Conservation (phyloP, 2,113 vertebrate species). For the Pangasianodon hypophthalmus region DNA sequence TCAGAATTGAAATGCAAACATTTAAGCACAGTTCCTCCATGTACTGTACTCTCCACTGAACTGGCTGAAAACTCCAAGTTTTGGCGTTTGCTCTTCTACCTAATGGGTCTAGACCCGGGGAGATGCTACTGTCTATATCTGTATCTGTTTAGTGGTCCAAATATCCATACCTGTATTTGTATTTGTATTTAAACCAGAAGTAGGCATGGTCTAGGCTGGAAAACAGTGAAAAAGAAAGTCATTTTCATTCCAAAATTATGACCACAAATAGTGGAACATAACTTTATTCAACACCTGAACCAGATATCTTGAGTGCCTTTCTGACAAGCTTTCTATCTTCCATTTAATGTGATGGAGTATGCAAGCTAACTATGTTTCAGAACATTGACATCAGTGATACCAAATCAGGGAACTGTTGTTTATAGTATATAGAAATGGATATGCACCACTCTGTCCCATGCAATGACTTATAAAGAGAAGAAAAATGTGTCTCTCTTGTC, state of each 20-base stretch:
- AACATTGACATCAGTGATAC: not conserved
- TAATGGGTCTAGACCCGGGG: not conserved
- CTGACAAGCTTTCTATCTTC: not conserved
- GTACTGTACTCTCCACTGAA: not conserved
- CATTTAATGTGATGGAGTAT: not conserved
- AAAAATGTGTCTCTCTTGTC: not conserved
- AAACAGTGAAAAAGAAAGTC: not conserved
- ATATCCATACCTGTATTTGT: not conserved
- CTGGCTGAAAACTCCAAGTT: not conserved
- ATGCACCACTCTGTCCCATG: not conserved
- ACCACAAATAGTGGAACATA: not conserved
- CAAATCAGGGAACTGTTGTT: not conserved
- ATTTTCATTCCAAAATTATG: not conserved
- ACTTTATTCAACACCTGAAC: not conserved
- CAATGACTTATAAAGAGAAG: not conserved
- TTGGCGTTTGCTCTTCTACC: not conserved
- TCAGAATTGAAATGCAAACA: not conserved
- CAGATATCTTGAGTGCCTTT: not conserved
- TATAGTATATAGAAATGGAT: not conserved
- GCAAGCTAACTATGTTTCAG: not conserved
- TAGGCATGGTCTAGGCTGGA: not conserved
- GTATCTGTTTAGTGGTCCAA: not conserved
- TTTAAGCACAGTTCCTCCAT: not conserved
- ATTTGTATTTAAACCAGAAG: not conserved
- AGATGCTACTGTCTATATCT: not conserved